These are phyloP conservation scores for Chrysina gloriosa DNA, from an alignment of 2,888 invertebrate species.

Conservation along the genomic window DNA sequence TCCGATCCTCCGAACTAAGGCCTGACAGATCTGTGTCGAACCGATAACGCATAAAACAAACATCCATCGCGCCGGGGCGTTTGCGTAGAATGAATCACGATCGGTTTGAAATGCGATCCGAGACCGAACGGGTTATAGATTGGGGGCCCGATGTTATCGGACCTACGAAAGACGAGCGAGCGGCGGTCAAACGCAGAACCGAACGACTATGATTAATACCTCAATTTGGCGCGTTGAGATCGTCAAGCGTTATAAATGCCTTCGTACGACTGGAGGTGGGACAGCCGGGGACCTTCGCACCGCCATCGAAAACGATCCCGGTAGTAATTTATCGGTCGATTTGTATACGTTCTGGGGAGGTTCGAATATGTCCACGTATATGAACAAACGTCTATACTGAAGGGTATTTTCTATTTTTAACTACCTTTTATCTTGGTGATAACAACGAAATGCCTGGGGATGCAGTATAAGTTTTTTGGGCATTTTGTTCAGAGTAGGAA, in stretches of 20 bases:
- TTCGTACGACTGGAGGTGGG: conserved; percentile 34
- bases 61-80: conserved; percentile 14
- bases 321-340: conserved; percentile 28
- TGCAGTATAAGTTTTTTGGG: too few species aligned
- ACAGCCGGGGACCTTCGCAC: conserved; percentile 1
- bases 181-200: conserved; percentile 51
- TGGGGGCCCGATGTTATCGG: conserved; percentile 46
- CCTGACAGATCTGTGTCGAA: conserved; percentile 36
- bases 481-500: too few species aligned
- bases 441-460: too few species aligned
- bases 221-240: conserved; percentile 50
- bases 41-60: conserved; percentile 25
- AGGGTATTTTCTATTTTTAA: too few species aligned
- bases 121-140: conserved; percentile 36
- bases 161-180: conserved; percentile 49
- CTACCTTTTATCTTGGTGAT: too few species aligned
- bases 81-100: conserved; percentile 29
- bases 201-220: conserved; percentile 51
- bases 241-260: conserved; percentile 51
- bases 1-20: neutral
- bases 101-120: conserved; percentile 29
- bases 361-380: too few species aligned
- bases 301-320: conserved; percentile 23
- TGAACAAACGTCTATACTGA: too few species aligned
- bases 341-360: conserved; percentile 23